Conservation (phyloP, 35 echinoderm and acorn worm species). For the Heliocidaris erythrogramma region DNA sequence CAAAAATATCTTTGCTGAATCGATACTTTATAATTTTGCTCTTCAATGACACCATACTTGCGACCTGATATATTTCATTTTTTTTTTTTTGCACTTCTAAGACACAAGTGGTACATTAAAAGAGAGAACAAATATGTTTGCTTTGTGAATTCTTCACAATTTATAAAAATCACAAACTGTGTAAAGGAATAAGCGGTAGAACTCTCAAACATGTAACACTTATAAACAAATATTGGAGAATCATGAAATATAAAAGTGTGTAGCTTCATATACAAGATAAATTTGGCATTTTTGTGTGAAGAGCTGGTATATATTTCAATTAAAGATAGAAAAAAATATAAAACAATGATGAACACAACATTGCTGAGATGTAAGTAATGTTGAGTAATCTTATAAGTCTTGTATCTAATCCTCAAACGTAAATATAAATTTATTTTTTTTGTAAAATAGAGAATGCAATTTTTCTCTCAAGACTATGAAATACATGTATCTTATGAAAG, state of each 20-base stretch:
- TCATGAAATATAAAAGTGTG: neutral
- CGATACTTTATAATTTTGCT: neutral
- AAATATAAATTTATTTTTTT: too few relatives aligned
- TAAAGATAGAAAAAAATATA: neutral
- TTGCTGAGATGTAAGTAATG: neutral
- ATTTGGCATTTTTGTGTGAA: neutral
- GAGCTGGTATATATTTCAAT: neutral
- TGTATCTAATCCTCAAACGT: too few relatives aligned
- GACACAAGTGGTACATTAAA: neutral
- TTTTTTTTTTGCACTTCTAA: neutral
- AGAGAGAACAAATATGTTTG: neutral
- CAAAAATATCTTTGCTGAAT: neutral
- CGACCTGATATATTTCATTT: neutral
- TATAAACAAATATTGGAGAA: neutral
- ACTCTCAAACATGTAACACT: neutral
- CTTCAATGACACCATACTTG: neutral
- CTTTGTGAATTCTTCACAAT: neutral
- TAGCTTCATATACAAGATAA: neutral
- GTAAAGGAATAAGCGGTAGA: neutral
- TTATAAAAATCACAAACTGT: neutral
- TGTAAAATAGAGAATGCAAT: too few relatives aligned
- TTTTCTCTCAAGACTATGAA: too few relatives aligned
- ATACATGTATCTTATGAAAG: neutral
- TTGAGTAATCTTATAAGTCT: neutral
- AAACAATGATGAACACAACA: neutral